Percentiles rank a stretch among this genome's conserved stretches.
Evolutionary conservation across 2,888 invertebrate genomes (phyloP).

Genomic region (Phengaris alcon): DNA sequence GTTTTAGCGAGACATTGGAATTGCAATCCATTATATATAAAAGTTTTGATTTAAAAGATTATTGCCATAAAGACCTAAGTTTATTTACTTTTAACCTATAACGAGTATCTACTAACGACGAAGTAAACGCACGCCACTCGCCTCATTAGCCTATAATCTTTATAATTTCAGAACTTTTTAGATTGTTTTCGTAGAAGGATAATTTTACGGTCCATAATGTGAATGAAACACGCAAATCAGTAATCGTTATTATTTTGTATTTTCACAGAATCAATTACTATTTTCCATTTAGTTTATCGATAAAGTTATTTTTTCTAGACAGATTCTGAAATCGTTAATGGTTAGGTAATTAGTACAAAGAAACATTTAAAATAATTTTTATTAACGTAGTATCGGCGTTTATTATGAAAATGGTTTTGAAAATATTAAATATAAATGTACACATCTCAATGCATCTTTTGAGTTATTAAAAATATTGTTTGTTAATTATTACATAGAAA

Average conservation of each 20-base stretch:
- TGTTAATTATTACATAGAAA: background rate
- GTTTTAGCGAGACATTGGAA: too few species aligned
- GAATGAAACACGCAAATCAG: conserved; percentile 11
- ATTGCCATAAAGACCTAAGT: background rate
- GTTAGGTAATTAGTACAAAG: too few species aligned
- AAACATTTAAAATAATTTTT: background rate
- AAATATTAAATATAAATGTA: background rate
- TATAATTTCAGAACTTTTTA: conserved; percentile 5
- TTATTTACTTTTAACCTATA: conserved; percentile 6
- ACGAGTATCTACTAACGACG: background rate
- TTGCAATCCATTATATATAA: too few species aligned
- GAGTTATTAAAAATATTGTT: background rate
- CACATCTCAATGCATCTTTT: background rate
- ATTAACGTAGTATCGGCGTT: background rate
- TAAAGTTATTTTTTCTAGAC: conserved; percentile 11
- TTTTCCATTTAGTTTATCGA: background rate
- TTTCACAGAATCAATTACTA: conserved; percentile 20
- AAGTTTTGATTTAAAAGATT: too few species aligned
- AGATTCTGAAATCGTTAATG: background rate
- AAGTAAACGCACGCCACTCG: background rate
- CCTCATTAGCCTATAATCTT: background rate
- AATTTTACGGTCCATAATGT: conserved; percentile 25
- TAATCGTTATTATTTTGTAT: conserved; percentile 10
- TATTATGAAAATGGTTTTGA: too few species aligned
- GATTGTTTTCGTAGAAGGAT: conserved; percentile 17